Evolutionary conservation across 2,888 invertebrate species (phyloP), one percentile per base, ranked within the genome.

Genomic region (Cartodere bifasciata): DNA sequence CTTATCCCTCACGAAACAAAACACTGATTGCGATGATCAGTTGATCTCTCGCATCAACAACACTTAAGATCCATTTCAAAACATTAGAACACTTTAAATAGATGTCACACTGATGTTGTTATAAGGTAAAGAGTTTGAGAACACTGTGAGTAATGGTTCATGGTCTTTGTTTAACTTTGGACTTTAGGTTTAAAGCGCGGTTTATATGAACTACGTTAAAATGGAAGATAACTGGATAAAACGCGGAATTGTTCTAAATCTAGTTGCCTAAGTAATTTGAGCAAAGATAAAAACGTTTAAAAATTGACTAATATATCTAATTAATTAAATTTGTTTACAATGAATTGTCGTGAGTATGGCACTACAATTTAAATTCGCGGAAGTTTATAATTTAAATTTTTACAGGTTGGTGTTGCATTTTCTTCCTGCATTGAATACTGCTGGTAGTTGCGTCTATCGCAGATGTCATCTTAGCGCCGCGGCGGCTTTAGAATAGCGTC

Each of bases 141-240:
- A n/a, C n/a, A n/a, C n/a, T n/a, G n/a, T n/a, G n/a, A n/a, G n/a
- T n/a, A n/a, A n/a, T n/a, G n/a, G n/a, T n/a, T n/a, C n/a, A n/a
- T n/a, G n/a, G n/a, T n/a, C n/a, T n/a, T n/a, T n/a, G n/a, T n/a
- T n/a, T n/a, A n/a, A n/a, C n/a, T n/a, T n/a, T n/a, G n/a, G n/a
- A n/a, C n/a, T n/a, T n/a, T n/a, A 17, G 9, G 6, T 23, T 23
- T 12, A 7, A 29, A 29, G 29, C 29, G 16, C 23, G n/a, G n/a
- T 29, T 35, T 37, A 38, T 45, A 46, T 34, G 38, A 41, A 42
- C 44, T 46, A 43, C 31, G 36, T 32, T 40, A 47, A 47, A 47
- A 47, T 47, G 47, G 47, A 47, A 47, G 47, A 43, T 44, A 40
- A 42, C 36, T 40, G 45, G 40, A 44, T 45, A 39, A 46, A 41